These are phyloP conservation scores for Drosophila macrothrix DNA, from an alignment of 2,888 invertebrate species.

Conservation along the genomic window DNA sequence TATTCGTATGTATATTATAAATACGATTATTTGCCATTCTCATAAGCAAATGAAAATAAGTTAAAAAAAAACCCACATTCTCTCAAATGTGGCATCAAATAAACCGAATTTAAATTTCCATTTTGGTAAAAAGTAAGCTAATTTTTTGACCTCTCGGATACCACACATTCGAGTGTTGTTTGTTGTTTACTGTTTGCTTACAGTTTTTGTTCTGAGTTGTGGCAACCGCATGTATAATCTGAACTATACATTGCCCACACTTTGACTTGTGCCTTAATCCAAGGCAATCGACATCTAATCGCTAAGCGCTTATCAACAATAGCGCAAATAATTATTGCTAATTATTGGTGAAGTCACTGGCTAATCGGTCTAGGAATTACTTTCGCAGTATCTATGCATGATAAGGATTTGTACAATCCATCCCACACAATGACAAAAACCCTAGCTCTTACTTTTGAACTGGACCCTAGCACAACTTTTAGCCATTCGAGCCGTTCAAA, in stretches of 20 bases:
- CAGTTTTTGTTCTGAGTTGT: neutral
- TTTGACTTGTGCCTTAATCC: constrained; percentile 31
- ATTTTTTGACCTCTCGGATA: neutral
- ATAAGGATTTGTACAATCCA: constrained; percentile 31
- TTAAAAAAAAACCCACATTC: neutral
- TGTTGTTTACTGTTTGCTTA: neutral
- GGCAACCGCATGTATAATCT: constrained; percentile 26
- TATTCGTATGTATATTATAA: neutral
- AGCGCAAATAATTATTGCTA: constrained; percentile 39
- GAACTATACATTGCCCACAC: constrained; percentile 2
- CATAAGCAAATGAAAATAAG: constrained; percentile 11
- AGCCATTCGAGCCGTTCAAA: neutral
- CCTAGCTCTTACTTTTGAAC: constrained; percentile 15
- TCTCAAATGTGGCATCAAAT: constrained; percentile 19
- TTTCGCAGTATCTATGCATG: constrained; percentile 23
- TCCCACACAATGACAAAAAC: constrained; percentile 20
- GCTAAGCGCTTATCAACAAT: constrained; percentile 44
- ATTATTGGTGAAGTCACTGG: constrained; percentile 55
- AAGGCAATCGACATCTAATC: constrained; percentile 38
- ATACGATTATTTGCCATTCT: constrained; percentile 9
- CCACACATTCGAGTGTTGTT: constrained; percentile 12
- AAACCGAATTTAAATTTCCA: constrained; percentile 16
- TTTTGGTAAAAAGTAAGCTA: neutral
- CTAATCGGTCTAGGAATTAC: constrained; percentile 28
- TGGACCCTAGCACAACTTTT: neutral